Evolutionary conservation across 2,113 vertebrate genomes (phyloP).

Genomic region (Tor tambroides): DNA sequence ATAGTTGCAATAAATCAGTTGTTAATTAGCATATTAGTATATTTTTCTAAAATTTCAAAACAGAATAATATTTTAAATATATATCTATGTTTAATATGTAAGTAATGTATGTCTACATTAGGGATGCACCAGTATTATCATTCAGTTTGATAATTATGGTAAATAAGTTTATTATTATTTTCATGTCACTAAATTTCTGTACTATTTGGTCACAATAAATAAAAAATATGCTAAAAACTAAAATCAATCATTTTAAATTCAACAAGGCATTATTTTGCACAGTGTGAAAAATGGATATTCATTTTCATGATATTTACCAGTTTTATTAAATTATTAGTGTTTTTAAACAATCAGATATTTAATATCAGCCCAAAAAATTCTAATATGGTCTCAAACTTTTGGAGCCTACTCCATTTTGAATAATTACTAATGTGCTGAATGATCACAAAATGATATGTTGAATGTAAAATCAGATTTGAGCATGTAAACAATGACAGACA

Average conservation of each 20-base stretch:
- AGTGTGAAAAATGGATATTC: background rate
- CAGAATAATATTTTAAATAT: background rate
- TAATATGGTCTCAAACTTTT: background rate
- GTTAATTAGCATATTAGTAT: background rate
- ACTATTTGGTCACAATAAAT: background rate
- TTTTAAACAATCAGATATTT: background rate
- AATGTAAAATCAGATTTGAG: background rate
- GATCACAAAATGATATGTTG: background rate
- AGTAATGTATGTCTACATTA: background rate
- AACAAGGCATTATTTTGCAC: background rate
- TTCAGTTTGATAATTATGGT: background rate
- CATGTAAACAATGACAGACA: background rate
- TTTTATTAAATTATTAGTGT: background rate
- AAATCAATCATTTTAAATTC: background rate
- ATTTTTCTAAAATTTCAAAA: conserved; percentile 1
- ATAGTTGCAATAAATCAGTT: background rate
- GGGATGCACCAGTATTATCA: background rate
- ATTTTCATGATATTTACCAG: background rate
- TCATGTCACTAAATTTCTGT: background rate
- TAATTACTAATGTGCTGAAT: background rate
- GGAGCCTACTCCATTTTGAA: background rate
- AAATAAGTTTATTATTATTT: background rate
- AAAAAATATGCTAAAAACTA: background rate
- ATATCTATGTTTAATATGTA: background rate
- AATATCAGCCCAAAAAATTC: background rate